Evolutionary conservation across 2,888 invertebrate species (phyloP), one percentile per base, ranked within the genome.

Genomic region (Gymnocheta viridis): DNA sequence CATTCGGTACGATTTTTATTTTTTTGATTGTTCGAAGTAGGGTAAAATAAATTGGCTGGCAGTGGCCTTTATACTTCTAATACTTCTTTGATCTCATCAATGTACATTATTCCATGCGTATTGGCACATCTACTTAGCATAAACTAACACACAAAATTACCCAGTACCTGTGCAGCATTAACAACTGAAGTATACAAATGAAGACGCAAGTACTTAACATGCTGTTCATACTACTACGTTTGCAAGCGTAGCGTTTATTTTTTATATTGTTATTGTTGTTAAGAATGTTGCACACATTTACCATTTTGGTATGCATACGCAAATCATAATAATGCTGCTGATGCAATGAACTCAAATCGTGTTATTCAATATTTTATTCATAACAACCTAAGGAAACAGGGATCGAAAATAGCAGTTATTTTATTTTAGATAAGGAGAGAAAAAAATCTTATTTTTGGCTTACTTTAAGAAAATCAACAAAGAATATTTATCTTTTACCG

Each of bases 271-370:
- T 58, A 29, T 54, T 29, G 24, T 24, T 44, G 56, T 44, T 66
- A n/a, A 56, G n/a, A 47, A 54, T 35, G 17, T 27, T 72, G 70
- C 51, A 51, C 12, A 41, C 51, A 24, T 17, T 17, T 64, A 22
- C 24, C 12, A 44, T 4, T 49, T 27, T 35, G 38, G 19, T 27
- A 70, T 56, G 27, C 24, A 35, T 66, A 32, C 29, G 22, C 17
- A 49, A 54, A 67, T 51, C 41, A 44, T 35, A 67, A 66, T 58
- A 49, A 49, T 38, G 22, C 19, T 27, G 19, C n/a, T 64, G 79
- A 73, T 73, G 64, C 5, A 27, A 49, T 67, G 66, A 56, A 80
- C 60, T 66, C 58, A 66, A 73, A 73, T 58, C 47, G 58, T 17
- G 22, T 67, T 51, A 29, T 73, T 58, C 44, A 70, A 44, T 60